A percentile compares a stretch with the other conserved stretches of the same genome.
phyloP scores from a whole-genome alignment of 2,113 vertebrate species.

The Nannospalax galili region DNA sequence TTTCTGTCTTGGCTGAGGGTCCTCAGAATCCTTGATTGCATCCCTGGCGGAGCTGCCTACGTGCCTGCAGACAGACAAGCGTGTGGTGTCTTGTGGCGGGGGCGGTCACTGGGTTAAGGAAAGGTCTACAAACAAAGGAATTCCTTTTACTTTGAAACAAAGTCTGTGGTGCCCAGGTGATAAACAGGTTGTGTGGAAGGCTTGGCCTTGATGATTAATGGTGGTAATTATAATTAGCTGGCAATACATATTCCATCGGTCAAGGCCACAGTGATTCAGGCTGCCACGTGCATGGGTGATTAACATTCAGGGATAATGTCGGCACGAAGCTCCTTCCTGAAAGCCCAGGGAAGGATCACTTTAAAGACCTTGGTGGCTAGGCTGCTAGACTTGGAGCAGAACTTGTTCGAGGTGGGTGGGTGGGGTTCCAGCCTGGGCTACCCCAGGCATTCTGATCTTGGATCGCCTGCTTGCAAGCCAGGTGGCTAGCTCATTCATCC shows the following conservation, averaged over 20 bases:
- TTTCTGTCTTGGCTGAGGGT: neutral
- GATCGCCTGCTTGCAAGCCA: neutral
- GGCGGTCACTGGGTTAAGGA: constrained; percentile 1
- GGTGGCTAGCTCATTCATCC: neutral
- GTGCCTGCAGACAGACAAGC: neutral
- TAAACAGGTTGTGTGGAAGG: neutral
- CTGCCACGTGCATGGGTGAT: neutral
- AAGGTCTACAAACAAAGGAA: neutral
- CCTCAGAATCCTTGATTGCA: neutral
- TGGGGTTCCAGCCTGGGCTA: neutral
- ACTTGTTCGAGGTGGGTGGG: neutral
- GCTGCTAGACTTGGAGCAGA: neutral
- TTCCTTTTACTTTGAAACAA: neutral
- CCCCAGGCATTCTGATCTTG: neutral
- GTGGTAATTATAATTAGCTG: neutral
- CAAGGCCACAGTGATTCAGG: neutral
- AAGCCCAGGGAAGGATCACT: neutral
- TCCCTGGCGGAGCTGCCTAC: neutral
- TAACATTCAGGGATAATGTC: neutral
- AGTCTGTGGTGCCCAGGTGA: neutral
- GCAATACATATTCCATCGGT: neutral
- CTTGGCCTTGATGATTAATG: constrained; percentile 5
- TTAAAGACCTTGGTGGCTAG: neutral
- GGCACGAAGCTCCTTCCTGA: neutral
- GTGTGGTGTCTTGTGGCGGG: fast-evolving